Base-by-base conservation (phyloP, 2,888 invertebrate genomes). In the Pocota personata region DNA sequence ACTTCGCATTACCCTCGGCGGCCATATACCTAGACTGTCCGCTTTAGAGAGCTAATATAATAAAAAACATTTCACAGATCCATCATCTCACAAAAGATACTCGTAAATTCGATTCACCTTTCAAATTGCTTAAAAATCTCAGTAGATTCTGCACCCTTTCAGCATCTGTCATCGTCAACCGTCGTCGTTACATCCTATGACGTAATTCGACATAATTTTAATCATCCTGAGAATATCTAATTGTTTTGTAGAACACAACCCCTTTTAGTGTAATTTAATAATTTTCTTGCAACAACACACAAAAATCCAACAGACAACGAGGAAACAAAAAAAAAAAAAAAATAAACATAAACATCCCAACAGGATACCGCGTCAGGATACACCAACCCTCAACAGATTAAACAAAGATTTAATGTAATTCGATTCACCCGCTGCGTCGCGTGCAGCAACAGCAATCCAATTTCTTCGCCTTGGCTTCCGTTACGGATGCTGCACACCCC, bases 401-500 rank as follows among this genome's bases (percentile, higher is more conserved):
- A 77, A 82, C 82, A 71, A 77, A 66, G 82, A 86, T 86, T 86
- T 77, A 86, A 86, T 86, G 86, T 86, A 86, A 86, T 86, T 82
- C 82, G 86, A 86, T 82, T 82, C 86, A 86, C 82, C 86, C 86
- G 77, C 82, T 86, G 86, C 62, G 82, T 77, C 62, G 72, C 64
- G 79, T 79, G 79, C 72, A 79, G 43, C 66, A 35, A 27, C 46
- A 46, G 75, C 80, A 84, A 84, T 80, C 84, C 80, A 84, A 84
- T 84, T 84, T 84, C 75, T 76, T 75, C 73, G 79, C 69, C 62
- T 69, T 55, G 73, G 89, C 88, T 90, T 90, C 90, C 90, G 90
- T 90, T 90, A 88, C 91, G 89, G 90, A 89, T 90, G 89, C 90
- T 88, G 73, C 87, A 66, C 88, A 90, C 90, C 89, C 90, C 88